A percentile compares a stretch with the other conserved stretches of the same genome.
Evolutionary conservation across 2,113 vertebrate species (phyloP).

Genomic region (Lycocorax pyrrhopterus): DNA sequence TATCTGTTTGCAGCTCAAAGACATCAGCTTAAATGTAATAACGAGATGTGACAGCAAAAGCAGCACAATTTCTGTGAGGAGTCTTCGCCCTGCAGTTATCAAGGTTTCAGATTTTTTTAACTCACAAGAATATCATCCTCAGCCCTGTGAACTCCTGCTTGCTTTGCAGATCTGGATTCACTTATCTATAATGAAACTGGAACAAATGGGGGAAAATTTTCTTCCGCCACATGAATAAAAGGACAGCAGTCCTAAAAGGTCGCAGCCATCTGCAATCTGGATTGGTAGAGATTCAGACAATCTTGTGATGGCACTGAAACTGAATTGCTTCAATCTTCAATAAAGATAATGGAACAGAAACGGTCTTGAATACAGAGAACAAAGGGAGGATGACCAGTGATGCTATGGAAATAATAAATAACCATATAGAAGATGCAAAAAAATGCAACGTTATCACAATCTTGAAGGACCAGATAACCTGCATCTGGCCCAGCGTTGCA

Average conservation of each 20-base stretch:
- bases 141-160: neutral
- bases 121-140: neutral
- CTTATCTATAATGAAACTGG: neutral
- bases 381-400: neutral
- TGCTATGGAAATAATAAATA: neutral
- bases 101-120: neutral
- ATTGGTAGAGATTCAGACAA: neutral
- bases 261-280: neutral
- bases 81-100: neutral
- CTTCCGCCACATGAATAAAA: neutral
- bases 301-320: neutral
- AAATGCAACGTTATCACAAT: neutral
- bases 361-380: neutral
- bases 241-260: neutral
- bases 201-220: neutral
- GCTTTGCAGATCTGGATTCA: conserved; percentile 5
- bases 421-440: neutral
- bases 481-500: neutral
- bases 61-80: neutral
- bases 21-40: neutral
- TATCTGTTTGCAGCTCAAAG: neutral
- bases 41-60: neutral
- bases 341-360: neutral
- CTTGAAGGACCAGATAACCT: neutral
- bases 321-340: neutral